These are phyloP conservation scores for Uropetala carovei DNA, from an alignment of 2,888 invertebrate genomes.

Conservation along the genomic window DNA sequence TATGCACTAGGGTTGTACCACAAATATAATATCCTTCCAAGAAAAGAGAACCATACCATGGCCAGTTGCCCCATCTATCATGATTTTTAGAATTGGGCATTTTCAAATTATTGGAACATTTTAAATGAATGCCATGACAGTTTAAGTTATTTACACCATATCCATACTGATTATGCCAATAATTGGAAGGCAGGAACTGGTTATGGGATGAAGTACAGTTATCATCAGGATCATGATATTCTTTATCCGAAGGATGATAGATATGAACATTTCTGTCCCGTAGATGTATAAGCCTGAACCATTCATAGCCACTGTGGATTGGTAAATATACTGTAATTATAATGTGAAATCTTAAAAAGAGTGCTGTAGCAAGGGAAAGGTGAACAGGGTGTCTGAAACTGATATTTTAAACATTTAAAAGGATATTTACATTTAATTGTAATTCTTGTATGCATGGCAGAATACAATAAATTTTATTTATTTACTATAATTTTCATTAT, in stretches of 20 bases:
- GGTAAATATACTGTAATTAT: slow-evolving; percentile 68
- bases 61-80: slow-evolving; percentile 76
- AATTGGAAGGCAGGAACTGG: slow-evolving; percentile 35
- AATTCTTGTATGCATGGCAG: too few relatives aligned
- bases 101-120: slow-evolving; percentile 74
- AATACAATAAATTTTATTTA: too few relatives aligned
- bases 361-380: too few relatives aligned
- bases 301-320: slow-evolving; percentile 71
- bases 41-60: slow-evolving; percentile 86
- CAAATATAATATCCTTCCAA: slow-evolving; percentile 84
- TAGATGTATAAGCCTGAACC: slow-evolving; percentile 70
- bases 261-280: slow-evolving; percentile 53
- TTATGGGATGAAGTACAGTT: slow-evolving; percentile 26
- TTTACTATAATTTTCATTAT: too few relatives aligned
- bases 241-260: slow-evolving; percentile 29
- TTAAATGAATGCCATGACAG: slow-evolving; percentile 78
- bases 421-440: too few relatives aligned
- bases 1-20: slow-evolving; percentile 82
- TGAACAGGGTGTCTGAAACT: too few relatives aligned
- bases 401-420: too few relatives aligned
- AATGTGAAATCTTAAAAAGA: slow-evolving; percentile 67
- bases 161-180: slow-evolving; percentile 67
- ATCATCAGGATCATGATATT: neutral
- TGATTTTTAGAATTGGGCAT: neutral
- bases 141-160: slow-evolving; percentile 72